Conservation (phyloP, 1,140 invertebrate genomes). For the Drosophila burlai region DNA sequence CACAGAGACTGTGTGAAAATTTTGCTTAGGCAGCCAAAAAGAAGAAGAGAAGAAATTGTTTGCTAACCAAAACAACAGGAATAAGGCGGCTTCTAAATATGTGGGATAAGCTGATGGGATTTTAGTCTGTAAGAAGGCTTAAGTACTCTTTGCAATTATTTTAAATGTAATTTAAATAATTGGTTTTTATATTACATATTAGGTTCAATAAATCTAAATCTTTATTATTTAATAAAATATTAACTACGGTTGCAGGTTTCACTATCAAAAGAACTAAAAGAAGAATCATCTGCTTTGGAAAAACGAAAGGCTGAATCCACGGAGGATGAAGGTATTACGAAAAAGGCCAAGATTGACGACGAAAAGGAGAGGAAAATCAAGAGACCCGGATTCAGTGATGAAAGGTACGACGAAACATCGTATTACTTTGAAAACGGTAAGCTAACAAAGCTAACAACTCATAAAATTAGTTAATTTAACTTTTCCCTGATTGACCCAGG, state of each 20-base stretch:
- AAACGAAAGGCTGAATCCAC: slow-evolving; percentile 46
- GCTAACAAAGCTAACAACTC: too few relatives aligned
- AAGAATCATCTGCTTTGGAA: slow-evolving; percentile 22
- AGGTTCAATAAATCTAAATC: background rate
- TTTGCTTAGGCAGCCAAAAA: slow-evolving; percentile 44
- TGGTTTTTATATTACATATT: background rate
- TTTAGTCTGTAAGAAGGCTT: slow-evolving; percentile 9
- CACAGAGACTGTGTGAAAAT: slow-evolving; percentile 40
- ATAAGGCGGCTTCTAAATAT: slow-evolving; percentile 4
- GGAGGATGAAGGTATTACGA: slow-evolving; percentile 8
- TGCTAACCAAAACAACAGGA: slow-evolving; percentile 18
- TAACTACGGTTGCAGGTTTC: background rate
- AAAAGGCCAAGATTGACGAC: slow-evolving; percentile 95
- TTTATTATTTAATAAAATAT: background rate
- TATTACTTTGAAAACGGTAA: slow-evolving; percentile 99
- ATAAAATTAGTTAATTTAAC: background rate
- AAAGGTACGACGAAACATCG: slow-evolving; percentile 96
- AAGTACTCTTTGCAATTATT: background rate
- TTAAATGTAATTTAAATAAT: background rate
- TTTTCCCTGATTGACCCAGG: slow-evolving; percentile 87
- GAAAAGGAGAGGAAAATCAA: slow-evolving; percentile 96
- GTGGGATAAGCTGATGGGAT: slow-evolving; percentile 24
- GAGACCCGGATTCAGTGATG: slow-evolving; percentile 95
- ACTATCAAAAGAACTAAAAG: slow-evolving; percentile 3
- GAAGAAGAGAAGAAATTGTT: slow-evolving; percentile 16